Conservation (phyloP, 2,113 vertebrate genomes). For the Cygnus buccinator region DNA sequence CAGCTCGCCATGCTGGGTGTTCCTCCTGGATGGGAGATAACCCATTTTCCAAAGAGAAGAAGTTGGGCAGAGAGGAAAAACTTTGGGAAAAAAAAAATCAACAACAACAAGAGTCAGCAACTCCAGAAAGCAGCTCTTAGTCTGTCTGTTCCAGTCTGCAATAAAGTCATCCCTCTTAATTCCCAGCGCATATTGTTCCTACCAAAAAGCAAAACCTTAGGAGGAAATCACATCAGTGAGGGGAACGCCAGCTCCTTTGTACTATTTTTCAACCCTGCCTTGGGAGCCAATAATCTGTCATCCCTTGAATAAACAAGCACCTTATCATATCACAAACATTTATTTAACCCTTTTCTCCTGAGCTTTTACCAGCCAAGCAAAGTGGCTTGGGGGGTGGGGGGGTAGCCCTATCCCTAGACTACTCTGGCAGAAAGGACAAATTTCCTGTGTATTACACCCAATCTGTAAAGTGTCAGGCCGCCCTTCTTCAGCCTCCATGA, state of each 20-base stretch:
- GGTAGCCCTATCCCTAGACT: slow-evolving; percentile 74
- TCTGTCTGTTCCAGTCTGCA: slow-evolving; percentile 42
- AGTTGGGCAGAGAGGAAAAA: neutral
- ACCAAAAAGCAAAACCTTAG: slow-evolving; percentile 74
- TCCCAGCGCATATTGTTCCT: slow-evolving; percentile 76
- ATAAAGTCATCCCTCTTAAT: slow-evolving; percentile 76
- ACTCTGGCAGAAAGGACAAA: slow-evolving; percentile 82
- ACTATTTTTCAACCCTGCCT: slow-evolving; percentile 84
- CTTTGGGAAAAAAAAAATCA: neutral
- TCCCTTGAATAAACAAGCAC: slow-evolving; percentile 91
- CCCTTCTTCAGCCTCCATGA: slow-evolving; percentile 64
- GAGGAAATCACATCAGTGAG: slow-evolving; percentile 85
- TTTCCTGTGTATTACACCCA: slow-evolving; percentile 80
- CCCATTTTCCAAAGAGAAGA: slow-evolving; percentile 30
- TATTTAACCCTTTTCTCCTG: slow-evolving; percentile 96
- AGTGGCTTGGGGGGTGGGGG: slow-evolving; percentile 72
- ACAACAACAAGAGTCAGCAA: neutral
- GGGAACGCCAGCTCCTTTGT: slow-evolving; percentile 81
- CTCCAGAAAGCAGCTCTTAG: slow-evolving; percentile 26
- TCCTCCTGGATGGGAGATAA: neutral
- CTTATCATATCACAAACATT: slow-evolving; percentile 99
- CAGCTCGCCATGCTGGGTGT: slow-evolving; percentile 33
- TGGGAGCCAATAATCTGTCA: slow-evolving; percentile 85
- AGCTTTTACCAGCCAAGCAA: slow-evolving; percentile 83
- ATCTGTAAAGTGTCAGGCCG: slow-evolving; percentile 82